A percentile compares a stretch with the other conserved stretches of the same genome.
These are phyloP conservation scores for Climacteris rufus DNA, from an alignment of 2,113 vertebrate genomes.

Conservation along the genomic window DNA sequence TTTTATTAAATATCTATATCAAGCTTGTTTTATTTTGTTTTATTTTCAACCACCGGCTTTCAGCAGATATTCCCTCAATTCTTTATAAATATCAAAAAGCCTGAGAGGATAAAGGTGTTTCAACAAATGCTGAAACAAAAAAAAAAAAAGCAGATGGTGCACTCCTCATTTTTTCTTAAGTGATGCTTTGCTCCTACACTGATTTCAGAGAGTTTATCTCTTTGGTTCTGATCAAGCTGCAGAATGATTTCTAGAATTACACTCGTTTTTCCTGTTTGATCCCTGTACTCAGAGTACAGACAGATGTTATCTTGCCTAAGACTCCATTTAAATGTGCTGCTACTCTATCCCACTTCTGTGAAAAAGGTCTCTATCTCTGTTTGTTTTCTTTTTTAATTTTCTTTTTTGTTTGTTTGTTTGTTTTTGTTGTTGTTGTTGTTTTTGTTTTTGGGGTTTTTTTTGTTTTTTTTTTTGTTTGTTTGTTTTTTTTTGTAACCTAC, in stretches of 20 bases:
- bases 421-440: too few relatives aligned
- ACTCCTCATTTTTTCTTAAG: neutral
- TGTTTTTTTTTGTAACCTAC: neutral
- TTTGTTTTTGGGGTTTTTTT: too few relatives aligned
- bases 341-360: neutral
- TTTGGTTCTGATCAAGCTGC: neutral
- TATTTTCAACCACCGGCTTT: neutral
- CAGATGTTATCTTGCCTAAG: neutral
- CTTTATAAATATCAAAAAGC: neutral
- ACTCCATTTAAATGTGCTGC: neutral
- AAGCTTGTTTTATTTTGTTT: neutral
- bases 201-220: neutral
- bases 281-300: neutral
- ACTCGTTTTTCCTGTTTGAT: neutral
- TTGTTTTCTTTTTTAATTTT: too few relatives aligned
- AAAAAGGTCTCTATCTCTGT: neutral
- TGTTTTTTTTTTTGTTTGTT: neutral
- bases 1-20: neutral
- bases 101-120: neutral
- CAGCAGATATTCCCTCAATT: neutral
- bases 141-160: neutral
- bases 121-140: neutral
- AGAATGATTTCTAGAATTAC: neutral
- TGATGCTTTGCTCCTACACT: neutral
- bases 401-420: too few relatives aligned